Evolutionary conservation across 2,113 vertebrate species (phyloP).

Genomic region (Coptodon rendalli): DNA sequence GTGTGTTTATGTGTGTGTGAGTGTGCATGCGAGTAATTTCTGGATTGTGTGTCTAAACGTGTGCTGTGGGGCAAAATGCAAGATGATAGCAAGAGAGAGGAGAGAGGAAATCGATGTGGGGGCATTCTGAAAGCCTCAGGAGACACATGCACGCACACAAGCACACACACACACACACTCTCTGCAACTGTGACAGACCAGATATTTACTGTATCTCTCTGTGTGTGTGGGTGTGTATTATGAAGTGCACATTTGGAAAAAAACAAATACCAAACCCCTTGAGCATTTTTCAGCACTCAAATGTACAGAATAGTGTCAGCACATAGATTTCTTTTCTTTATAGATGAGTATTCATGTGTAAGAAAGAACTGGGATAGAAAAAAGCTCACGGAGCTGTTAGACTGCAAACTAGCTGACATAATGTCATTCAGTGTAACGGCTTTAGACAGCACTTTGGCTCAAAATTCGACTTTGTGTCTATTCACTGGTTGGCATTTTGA

Average conservation of each 20-base stretch:
- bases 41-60: conserved; percentile 35
- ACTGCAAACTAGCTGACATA: not conserved
- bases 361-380: not conserved
- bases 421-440: not conserved
- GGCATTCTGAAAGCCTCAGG: conserved; percentile 29
- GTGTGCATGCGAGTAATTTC: not conserved
- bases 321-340: not conserved
- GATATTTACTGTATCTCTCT: conserved; percentile 18
- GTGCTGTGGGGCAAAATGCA: conserved; percentile 53
- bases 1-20: conserved; percentile 20
- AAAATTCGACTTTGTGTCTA: conserved; percentile 1
- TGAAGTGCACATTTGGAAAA: not conserved
- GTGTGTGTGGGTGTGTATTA: not conserved
- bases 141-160: not conserved
- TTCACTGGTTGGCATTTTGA: conserved; percentile 16
- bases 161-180: not conserved
- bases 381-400: not conserved
- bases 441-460: conserved; percentile 9
- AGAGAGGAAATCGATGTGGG: conserved; percentile 56
- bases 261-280: not conserved
- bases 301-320: not conserved
- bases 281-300: not conserved
- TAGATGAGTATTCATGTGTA: not conserved
- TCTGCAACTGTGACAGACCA: conserved; percentile 18
- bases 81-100: conserved; percentile 55